phyloP scores from a whole-genome alignment of 2,888 invertebrate genomes.

The Metacarcinus magister region DNA sequence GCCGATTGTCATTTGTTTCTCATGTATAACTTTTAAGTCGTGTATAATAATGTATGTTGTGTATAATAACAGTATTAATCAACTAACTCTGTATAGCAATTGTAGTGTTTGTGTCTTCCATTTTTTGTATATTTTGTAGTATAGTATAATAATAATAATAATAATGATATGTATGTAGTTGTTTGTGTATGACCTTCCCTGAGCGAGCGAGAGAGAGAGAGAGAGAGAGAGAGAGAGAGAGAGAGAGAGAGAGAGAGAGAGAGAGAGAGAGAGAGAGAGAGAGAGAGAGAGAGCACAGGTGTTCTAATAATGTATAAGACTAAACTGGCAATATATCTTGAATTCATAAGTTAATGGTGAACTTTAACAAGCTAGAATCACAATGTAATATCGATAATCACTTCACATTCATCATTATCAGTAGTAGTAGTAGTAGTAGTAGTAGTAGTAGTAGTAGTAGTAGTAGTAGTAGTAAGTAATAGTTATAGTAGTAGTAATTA shows the following conservation, averaged over 20 bases:
- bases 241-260: constrained; percentile 26
- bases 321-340: too few species aligned
- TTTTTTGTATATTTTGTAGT: background rate
- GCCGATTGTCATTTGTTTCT: background rate
- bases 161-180: background rate
- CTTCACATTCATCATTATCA: too few species aligned
- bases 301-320: background rate
- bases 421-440: too few species aligned
- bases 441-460: too few species aligned
- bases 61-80: background rate
- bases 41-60: too few species aligned
- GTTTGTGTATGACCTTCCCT: background rate
- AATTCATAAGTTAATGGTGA: too few species aligned
- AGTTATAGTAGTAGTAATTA: too few species aligned
- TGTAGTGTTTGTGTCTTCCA: background rate
- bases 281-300: background rate
- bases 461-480: too few species aligned
- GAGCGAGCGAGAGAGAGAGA: background rate
- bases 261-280: background rate
- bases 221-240: constrained; percentile 26
- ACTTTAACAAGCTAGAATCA: too few species aligned
- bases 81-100: background rate
- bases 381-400: too few species aligned
- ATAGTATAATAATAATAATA: background rate
- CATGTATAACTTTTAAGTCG: too few species aligned